Percentiles rank a stretch among this genome's conserved stretches.
These are phyloP conservation scores for Alligator mississippiensis DNA, from an alignment of 2,113 vertebrate species.

Conservation along the genomic window DNA sequence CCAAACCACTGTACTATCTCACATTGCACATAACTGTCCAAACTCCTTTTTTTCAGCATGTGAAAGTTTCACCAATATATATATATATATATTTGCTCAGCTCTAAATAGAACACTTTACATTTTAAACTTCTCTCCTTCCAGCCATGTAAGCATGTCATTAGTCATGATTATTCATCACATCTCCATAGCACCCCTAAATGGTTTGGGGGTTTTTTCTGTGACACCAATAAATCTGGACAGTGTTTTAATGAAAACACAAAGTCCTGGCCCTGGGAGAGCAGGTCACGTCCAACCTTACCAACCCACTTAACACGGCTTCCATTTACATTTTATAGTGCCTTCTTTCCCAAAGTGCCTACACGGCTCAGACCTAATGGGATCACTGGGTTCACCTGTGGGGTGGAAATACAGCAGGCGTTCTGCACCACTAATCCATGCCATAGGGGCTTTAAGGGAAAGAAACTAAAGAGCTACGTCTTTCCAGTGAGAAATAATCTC, in stretches of 20 bases:
- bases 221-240: background rate
- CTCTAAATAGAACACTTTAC: background rate
- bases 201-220: accelerated
- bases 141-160: background rate
- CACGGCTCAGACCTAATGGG: background rate
- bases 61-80: background rate
- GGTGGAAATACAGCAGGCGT: background rate
- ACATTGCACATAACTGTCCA: too few relatives aligned
- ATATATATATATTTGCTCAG: background rate
- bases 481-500: background rate
- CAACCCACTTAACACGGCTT: background rate
- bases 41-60: background rate
- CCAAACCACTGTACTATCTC: too few relatives aligned
- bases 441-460: background rate
- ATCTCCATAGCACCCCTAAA: background rate
- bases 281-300: background rate
- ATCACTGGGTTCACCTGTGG: background rate
- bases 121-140: background rate
- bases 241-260: background rate
- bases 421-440: background rate
- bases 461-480: background rate
- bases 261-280: background rate
- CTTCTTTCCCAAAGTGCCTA: background rate
- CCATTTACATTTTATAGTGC: background rate
- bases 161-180: background rate